Evolutionary conservation across 2,113 vertebrate species (phyloP).

Genomic region (Nyctibius bracteatus): DNA sequence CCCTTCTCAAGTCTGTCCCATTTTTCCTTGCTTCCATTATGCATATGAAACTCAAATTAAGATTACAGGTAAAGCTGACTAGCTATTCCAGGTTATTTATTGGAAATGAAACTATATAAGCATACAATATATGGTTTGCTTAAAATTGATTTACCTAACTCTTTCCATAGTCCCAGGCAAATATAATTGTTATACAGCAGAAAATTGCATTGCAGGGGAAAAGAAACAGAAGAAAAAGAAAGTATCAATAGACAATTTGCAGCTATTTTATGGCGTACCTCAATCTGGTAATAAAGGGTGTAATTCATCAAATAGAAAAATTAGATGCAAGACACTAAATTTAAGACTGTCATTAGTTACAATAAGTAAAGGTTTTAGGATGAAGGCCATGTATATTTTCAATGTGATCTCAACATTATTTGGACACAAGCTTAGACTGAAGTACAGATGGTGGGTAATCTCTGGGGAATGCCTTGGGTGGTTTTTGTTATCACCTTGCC

Average conservation of each 20-base stretch:
- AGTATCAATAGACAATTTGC: not conserved
- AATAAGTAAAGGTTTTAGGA: not conserved
- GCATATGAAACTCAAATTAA: conserved; percentile 58
- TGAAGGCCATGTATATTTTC: not conserved
- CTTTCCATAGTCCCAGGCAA: not conserved
- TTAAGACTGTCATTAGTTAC: not conserved
- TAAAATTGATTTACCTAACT: conserved; percentile 56
- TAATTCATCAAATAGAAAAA: not conserved
- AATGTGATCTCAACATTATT: not conserved
- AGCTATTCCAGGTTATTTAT: conserved; percentile 57
- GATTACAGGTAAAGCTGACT: conserved; percentile 55
- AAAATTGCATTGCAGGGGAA: not conserved
- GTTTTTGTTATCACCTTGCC: not conserved
- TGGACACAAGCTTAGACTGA: not conserved
- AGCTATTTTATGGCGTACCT: not conserved
- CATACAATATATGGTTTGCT: conserved; percentile 47
- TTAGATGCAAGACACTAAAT: not conserved
- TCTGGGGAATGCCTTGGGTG: not conserved
- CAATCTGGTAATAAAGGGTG: not conserved
- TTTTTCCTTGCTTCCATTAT: conserved; percentile 42
- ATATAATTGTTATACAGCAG: not conserved
- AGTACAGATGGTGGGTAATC: not conserved
- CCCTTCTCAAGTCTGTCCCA: conserved; percentile 1
- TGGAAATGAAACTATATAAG: conserved; percentile 55
- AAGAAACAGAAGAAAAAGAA: not conserved